Conservation (phyloP, 2,888 invertebrate genomes). For the Frankliniella intonsa region DNA sequence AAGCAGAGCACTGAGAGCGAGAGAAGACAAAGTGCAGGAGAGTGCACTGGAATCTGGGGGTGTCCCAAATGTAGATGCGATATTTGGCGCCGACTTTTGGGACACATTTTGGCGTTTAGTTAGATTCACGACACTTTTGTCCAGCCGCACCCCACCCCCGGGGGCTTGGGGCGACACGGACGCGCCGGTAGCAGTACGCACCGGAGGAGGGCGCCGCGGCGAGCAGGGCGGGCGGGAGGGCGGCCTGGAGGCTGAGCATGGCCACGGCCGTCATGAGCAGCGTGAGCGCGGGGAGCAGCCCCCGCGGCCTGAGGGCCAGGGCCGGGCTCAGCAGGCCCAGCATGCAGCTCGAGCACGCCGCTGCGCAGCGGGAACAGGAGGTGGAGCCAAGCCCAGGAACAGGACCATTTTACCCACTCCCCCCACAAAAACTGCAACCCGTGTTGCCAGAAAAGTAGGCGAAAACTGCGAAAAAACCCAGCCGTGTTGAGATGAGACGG, state of each 20-base stretch:
- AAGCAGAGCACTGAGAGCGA: neutral
- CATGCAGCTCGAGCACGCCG: neutral
- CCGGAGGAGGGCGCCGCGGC: neutral
- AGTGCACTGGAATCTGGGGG: too few species aligned
- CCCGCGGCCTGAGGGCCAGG: neutral
- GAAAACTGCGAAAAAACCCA: too few species aligned
- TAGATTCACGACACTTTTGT: too few species aligned
- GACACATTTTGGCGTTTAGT: too few species aligned
- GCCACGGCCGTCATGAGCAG: neutral
- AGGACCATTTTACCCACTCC: too few species aligned
- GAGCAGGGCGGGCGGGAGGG: neutral
- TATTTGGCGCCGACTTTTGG: too few species aligned
- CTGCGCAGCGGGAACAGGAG: neutral
- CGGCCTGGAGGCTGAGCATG: constrained; percentile 1
- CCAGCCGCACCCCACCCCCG: too few species aligned
- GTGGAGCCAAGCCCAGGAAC: too few species aligned
- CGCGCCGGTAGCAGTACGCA: neutral
- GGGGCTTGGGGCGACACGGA: neutral
- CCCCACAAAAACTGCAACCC: too few species aligned
- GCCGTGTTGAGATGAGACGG: too few species aligned
- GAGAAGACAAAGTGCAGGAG: neutral
- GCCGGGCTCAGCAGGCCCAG: neutral
- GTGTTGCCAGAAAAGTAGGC: too few species aligned
- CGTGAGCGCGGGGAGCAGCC: neutral
- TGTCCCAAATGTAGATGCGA: too few species aligned